A percentile compares a stretch with the other conserved stretches of the same genome.
Conservation (phyloP, 2,888 invertebrate genomes). For the Leptura quadrifasciata region DNA sequence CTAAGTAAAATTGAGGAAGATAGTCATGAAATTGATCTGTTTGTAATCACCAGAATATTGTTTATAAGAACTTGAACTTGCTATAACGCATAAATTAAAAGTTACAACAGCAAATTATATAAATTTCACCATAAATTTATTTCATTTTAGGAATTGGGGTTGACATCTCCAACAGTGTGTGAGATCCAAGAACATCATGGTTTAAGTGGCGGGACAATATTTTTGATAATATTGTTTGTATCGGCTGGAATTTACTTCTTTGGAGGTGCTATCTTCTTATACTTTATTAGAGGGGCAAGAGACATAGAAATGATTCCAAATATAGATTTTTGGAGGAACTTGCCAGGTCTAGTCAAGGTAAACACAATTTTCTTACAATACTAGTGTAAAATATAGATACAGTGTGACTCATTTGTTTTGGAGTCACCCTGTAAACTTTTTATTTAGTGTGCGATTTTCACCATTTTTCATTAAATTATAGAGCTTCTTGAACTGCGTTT, state of each 20-base stretch:
- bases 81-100: too few relatives aligned
- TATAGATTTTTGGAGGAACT: constrained; percentile 82
- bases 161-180: constrained; percentile 76
- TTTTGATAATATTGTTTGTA: constrained; percentile 80
- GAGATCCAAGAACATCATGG: constrained; percentile 71
- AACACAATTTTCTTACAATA: constrained; percentile 58
- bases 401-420: too few relatives aligned
- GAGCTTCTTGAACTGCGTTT: too few relatives aligned
- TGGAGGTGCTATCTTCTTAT: constrained; percentile 80
- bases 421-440: too few relatives aligned
- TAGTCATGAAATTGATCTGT: too few relatives aligned
- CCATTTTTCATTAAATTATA: too few relatives aligned
- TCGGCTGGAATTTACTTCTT: constrained; percentile 78
- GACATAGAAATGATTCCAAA: constrained; percentile 86
- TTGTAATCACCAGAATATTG: too few relatives aligned
- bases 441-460: too few relatives aligned
- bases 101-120: too few relatives aligned
- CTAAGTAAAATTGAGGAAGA: too few relatives aligned
- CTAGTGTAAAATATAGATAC: too few relatives aligned
- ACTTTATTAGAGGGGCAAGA: constrained; percentile 82
- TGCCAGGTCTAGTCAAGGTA: constrained; percentile 83
- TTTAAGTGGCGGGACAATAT: constrained; percentile 79
- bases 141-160: constrained; percentile 73
- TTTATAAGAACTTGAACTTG: too few relatives aligned
- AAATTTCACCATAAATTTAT: constrained; percentile 20